Conservation (phyloP, 2,113 vertebrate genomes). For the Pteruthius melanotis region DNA sequence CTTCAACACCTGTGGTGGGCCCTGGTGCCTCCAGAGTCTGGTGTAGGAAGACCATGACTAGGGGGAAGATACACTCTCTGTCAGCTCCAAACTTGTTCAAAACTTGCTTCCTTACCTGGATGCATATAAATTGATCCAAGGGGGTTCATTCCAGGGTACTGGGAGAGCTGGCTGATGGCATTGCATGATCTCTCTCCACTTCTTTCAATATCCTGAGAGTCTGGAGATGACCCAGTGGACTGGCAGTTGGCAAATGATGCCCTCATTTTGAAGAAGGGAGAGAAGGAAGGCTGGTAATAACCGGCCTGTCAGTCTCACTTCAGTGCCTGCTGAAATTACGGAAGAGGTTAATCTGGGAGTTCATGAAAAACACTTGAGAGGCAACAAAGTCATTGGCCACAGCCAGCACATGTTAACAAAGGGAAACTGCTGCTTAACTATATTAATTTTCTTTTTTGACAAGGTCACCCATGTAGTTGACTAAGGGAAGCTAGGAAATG, state of each 20-base stretch:
- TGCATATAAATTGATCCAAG: neutral
- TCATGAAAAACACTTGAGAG: neutral
- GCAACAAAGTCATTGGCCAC: neutral
- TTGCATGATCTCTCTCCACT: neutral
- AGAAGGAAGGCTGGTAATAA: neutral
- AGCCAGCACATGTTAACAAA: rapidly evolving
- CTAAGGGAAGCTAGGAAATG: neutral
- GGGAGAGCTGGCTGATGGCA: neutral
- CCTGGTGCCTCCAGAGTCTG: rapidly evolving
- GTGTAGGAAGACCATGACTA: neutral
- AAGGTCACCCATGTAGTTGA: neutral
- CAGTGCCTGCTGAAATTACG: neutral
- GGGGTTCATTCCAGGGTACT: neutral
- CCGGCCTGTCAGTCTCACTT: neutral
- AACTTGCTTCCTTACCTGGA: neutral
- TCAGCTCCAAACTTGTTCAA: neutral
- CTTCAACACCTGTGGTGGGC: neutral
- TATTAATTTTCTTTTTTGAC: neutral
- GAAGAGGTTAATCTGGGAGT: neutral
- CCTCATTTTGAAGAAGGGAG: neutral
- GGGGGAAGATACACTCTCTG: neutral
- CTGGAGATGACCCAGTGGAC: neutral
- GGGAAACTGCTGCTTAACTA: neutral
- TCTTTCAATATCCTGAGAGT: neutral
- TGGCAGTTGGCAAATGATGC: neutral